Base-by-base conservation (phyloP, 2,113 vertebrate genomes). In the Microcebus tavaratra region DNA sequence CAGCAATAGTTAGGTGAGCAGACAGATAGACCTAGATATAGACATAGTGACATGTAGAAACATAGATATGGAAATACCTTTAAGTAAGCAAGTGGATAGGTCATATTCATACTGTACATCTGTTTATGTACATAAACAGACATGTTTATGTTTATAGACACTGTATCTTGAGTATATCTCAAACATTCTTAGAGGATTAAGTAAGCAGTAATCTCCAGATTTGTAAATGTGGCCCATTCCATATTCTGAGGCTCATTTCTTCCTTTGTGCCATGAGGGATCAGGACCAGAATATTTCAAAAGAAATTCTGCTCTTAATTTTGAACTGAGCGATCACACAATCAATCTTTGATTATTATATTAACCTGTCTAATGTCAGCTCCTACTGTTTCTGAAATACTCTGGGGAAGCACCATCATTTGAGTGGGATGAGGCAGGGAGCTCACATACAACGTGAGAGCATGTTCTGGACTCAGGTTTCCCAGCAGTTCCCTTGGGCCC, bases 341-440 rank as follows among this genome's bases (percentile, higher is more conserved):
- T 8, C 14, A 12, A 3, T 36, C 13, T 3, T 39, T 50, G 25
- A 11, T 55, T 42, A 27, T 9, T 7, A 18, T 17, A 29, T 25
- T 57, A 42, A 15, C 17, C 15, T 65, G 48, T 18, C 12, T 23
- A 1, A 21, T 42, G 39, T 67, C 42, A 39, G 15, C 18, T n/a
- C 8, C 13, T 14, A 42, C 8, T 27, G 23, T 45, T 61, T 23
- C 3, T 45, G 59, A 61, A 83, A 36, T 42, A 12, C 6, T 6
- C 9, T 4, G 9, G 45, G 53, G 34, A 79, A 65, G 2, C 23
- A 20, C 4, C 23, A 8, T 8, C 27, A 4, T 27, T 13, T 10
- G 1, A 42, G 36, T 20, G 11, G 3, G 6, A 15, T 6, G 20
- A 1, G 53, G 11, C 12, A 6, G 12, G 2, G 2, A 57, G 31